Base-by-base conservation (phyloP, 2,888 invertebrate species). In the Disparrhopalites patrizii region DNA sequence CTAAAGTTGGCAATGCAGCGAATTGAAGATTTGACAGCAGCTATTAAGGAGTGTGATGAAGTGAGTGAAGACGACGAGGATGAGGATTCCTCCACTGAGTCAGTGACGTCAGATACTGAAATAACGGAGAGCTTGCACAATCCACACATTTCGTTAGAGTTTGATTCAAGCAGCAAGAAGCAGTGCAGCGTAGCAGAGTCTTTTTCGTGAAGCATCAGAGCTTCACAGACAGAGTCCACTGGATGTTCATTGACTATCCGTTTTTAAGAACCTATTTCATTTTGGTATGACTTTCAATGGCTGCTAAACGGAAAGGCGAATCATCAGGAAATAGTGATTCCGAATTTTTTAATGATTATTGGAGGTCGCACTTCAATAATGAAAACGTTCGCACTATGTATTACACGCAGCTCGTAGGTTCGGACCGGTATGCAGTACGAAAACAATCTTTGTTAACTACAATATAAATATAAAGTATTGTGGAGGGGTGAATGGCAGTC, bases 11-110 rank as follows among this genome's bases (percentile, higher is more conserved):
- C 96, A 3, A 84, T 93, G 66, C 87, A 94, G 71, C 84, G 96
- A 68, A 94, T 95, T 74, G 87, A 93, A 54, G 94, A 94, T 77
- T 82, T 97, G 70, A 95, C 95, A 78, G 88, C 91, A 77, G 95
- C 94, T 68, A 90, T 96, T 79, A 92, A 93, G 73, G 93, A 90
- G 0, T 91, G 91, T 76, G 73, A 72, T 65, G 76, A 73, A 66
- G 70, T 70, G 56, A 73, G 70, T 54, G 73, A 73, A 30, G 75
- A 75, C 54, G 74, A 75, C 40, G 75, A 75, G 57, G 73, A 72
- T 31, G 73, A 74, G 47, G 76, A 76, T 62, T 73, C 73, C 25
- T 73, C 73, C 15, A 74, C 74, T 30, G 74, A 74, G 61, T 73
- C 73, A 27, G 72, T 74, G 33, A 58, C 70, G 31, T 74, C 74